Evolutionary conservation across 2,797 vertebrate species (phyloP).

Genomic region (Rhadinocentrus ornatus): DNA sequence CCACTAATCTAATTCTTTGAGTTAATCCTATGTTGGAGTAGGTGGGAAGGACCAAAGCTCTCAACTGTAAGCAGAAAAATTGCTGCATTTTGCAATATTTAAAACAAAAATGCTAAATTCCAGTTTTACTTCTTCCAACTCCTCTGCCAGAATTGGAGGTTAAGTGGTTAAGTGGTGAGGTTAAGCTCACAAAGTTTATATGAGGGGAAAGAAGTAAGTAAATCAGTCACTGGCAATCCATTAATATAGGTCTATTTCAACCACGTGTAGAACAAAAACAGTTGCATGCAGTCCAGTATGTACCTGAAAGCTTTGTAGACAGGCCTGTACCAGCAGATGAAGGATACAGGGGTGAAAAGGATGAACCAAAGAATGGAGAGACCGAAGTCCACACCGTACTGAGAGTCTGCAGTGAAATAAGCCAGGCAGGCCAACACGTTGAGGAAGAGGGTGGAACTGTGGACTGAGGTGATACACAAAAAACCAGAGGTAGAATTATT

Average conservation of each 20-base stretch:
- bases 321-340: constrained; percentile 97
- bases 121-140: too few species aligned
- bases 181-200: too few species aligned
- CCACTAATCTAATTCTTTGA: too few species aligned
- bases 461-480: constrained; percentile 80
- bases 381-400: constrained; percentile 90
- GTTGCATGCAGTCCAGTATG: background rate
- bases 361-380: constrained; percentile 96
- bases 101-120: too few species aligned
- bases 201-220: too few species aligned
- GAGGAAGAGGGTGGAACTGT: constrained; percentile 91
- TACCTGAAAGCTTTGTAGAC: constrained; percentile 98
- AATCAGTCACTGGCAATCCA: too few species aligned
- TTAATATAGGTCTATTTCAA: background rate
- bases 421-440: constrained; percentile 96
- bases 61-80: too few species aligned
- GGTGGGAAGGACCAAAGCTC: too few species aligned
- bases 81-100: too few species aligned
- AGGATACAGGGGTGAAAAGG: constrained; percentile 95
- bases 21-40: too few species aligned
- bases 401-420: constrained; percentile 79
- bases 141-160: too few species aligned
- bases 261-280: background rate
- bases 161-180: too few species aligned
- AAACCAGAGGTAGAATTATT: background rate